Percentiles rank a stretch among this genome's conserved stretches.
Evolutionary conservation across 2,113 vertebrate genomes (phyloP).

Genomic region (Silurus glanis): DNA sequence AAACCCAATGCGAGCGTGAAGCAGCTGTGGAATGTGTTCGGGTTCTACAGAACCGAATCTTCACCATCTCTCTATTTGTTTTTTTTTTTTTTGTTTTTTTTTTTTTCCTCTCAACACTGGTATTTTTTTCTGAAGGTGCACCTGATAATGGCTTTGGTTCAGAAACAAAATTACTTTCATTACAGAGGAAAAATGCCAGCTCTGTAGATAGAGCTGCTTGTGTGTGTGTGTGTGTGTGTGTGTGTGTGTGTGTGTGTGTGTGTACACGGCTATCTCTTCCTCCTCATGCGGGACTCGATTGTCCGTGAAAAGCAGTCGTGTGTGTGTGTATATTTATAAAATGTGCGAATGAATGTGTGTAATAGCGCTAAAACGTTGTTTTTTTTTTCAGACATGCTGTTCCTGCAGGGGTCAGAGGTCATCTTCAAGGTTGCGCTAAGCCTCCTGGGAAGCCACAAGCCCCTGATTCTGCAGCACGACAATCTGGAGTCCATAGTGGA

Average conservation of each 20-base stretch:
- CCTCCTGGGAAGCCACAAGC: constrained; percentile 88
- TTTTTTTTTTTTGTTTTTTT: too few species aligned
- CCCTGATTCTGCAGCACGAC: constrained; percentile 87
- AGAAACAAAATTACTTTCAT: background rate
- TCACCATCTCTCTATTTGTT: background rate
- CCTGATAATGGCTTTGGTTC: background rate
- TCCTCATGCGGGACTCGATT: constrained; percentile 41
- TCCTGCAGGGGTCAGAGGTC: constrained; percentile 91
- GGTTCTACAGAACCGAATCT: background rate
- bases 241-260: constrained; percentile 11
- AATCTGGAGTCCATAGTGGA: constrained; percentile 94
- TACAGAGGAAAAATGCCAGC: background rate
- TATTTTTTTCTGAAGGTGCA: background rate
- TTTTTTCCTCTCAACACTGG: background rate
- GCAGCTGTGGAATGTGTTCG: background rate
- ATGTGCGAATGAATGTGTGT: background rate
- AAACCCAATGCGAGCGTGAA: background rate
- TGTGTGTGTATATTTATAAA: constrained; percentile 19
- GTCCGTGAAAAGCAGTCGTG: constrained; percentile 34
- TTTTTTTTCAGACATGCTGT: constrained; percentile 83
- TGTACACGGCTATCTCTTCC: constrained; percentile 37
- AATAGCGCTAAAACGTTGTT: background rate
- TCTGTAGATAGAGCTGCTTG: background rate
- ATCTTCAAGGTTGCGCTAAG: constrained; percentile 96
- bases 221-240: constrained; percentile 11